Conservation (phyloP, 2,797 vertebrate species). For the Leptoclinus maculatus region DNA sequence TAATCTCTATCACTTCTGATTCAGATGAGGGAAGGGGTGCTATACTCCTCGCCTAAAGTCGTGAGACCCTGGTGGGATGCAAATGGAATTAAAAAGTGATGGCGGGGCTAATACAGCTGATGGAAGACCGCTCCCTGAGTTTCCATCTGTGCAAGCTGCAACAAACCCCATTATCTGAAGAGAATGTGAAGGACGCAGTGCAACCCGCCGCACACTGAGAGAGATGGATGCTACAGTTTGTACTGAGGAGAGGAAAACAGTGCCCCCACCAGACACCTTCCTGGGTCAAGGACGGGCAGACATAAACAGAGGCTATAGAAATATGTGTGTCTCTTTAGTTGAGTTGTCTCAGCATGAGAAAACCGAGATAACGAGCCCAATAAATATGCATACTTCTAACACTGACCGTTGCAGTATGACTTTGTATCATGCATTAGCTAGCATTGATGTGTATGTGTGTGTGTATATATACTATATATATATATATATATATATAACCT, state of each 20-base stretch:
- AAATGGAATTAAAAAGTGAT: conserved; percentile 53
- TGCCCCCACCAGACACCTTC: background rate
- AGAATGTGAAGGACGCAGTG: conserved; percentile 13
- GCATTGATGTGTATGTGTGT: too few relatives aligned
- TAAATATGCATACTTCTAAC: background rate
- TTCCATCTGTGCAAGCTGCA: conserved; percentile 63
- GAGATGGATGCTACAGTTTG: conserved; percentile 18
- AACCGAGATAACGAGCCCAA: conserved; percentile 24
- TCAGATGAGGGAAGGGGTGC: conserved; percentile 4
- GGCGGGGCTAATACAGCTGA: conserved; percentile 19
- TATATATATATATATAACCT: too few relatives aligned
- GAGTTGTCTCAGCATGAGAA: conserved; percentile 31
- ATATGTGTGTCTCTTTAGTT: conserved; percentile 4
- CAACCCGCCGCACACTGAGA: background rate
- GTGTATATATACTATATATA: too few relatives aligned
- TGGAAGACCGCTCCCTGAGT: conserved; percentile 44
- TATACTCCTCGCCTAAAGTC: conserved; percentile 14
- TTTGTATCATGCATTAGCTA: background rate
- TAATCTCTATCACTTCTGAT: conserved; percentile 15
- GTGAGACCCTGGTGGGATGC: conserved; percentile 48
- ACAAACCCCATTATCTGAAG: conserved; percentile 42
- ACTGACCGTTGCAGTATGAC: background rate
- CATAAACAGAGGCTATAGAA: background rate
- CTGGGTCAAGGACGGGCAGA: conserved; percentile 23
- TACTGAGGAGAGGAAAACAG: background rate